phyloP scores from a whole-genome alignment of 2,113 vertebrate genomes.

The Notarius quadriscutis region DNA sequence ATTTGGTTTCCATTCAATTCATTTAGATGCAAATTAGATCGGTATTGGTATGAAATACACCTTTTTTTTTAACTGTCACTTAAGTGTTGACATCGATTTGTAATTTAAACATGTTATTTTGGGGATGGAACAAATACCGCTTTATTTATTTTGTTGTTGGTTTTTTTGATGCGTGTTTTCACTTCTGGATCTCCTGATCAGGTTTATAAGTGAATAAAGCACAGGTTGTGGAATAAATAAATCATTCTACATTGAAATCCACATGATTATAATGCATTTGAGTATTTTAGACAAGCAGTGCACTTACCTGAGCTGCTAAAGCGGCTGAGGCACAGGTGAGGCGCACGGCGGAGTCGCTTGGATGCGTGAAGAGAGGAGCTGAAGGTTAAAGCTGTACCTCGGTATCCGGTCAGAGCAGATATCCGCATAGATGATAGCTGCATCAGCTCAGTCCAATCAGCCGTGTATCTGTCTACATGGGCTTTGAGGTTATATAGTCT shows the following conservation, averaged over 20 bases:
- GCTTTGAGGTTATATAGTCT: conserved; percentile 56
- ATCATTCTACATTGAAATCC: not conserved
- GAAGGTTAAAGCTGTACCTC: conserved; percentile 20
- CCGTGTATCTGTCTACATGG: conserved; percentile 67
- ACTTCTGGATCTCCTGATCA: not conserved
- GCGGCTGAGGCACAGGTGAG: conserved; percentile 14
- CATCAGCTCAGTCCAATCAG: conserved; percentile 76
- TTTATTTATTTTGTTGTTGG: not conserved
- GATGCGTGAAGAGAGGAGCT: conserved; percentile 15
- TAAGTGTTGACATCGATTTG: not conserved
- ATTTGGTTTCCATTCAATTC: not conserved
- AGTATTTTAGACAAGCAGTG: not conserved
- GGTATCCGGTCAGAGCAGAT: conserved; percentile 46
- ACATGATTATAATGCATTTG: not conserved
- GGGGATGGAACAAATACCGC: not conserved
- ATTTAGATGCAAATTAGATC: not conserved
- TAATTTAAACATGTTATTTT: not conserved
- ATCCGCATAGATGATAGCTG: conserved; percentile 65
- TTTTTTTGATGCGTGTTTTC: not conserved
- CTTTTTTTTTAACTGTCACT: too few species aligned
- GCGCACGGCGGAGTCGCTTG: conserved; percentile 18
- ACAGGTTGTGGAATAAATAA: not conserved
- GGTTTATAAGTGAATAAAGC: not conserved
- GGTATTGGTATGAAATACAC: too few species aligned
- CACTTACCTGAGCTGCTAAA: conserved; percentile 43